Conservation (phyloP, 2,888 invertebrate genomes). For the Rhagonycha lutea region DNA sequence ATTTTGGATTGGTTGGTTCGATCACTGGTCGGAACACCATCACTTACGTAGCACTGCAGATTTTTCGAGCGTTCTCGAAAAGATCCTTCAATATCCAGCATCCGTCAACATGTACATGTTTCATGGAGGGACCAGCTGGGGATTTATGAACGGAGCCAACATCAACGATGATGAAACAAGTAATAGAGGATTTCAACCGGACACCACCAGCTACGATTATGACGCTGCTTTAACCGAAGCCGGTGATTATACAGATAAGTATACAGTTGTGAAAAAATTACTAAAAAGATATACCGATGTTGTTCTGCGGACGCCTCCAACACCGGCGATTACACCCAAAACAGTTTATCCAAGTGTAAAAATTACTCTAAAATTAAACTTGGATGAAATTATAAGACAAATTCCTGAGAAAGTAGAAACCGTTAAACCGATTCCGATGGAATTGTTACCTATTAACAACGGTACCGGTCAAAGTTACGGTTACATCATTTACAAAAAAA, state of each 20-base stretch:
- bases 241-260: constrained; percentile 89
- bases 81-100: constrained; percentile 48
- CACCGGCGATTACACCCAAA: constrained; percentile 73
- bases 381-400: constrained; percentile 38
- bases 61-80: constrained; percentile 31
- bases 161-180: constrained; percentile 27
- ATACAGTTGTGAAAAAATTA: constrained; percentile 68
- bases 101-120: constrained; percentile 91
- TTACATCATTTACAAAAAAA: constrained; percentile 59
- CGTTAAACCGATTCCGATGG: constrained; percentile 34
- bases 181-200: constrained; percentile 46
- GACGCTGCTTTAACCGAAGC: constrained; percentile 88
- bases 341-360: constrained; percentile 81
- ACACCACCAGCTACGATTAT: constrained; percentile 58
- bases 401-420: constrained; percentile 28
- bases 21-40: constrained; percentile 56
- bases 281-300: constrained; percentile 47
- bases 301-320: constrained; percentile 56
- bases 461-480: constrained; percentile 68
- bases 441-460: constrained; percentile 53
- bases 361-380: constrained; percentile 63
- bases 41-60: constrained; percentile 35
- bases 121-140: constrained; percentile 87
- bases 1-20: constrained; percentile 65
- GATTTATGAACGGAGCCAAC: constrained; percentile 59